Percentiles rank a stretch among this genome's conserved stretches.
phyloP scores from a whole-genome alignment of 2,888 invertebrate genomes.

The Amphipyra berbera region DNA sequence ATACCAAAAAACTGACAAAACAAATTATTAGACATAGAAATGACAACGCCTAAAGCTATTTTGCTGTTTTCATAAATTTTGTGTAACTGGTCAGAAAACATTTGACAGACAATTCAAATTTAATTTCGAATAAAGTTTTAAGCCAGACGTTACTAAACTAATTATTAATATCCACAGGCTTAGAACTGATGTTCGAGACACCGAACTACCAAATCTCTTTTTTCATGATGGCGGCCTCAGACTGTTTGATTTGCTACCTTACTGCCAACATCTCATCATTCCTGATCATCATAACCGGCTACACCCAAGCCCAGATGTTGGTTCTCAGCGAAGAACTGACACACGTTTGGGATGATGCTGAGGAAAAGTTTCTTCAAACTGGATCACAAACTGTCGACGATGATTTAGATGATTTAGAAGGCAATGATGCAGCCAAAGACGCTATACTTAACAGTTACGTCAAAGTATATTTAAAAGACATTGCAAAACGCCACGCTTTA shows the following conservation, averaged over 20 bases:
- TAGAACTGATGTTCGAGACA: constrained; percentile 35
- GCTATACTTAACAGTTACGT: constrained; percentile 15
- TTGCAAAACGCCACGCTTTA: constrained; percentile 22
- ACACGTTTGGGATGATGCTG: constrained; percentile 29
- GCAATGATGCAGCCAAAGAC: background rate
- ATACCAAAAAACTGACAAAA: background rate
- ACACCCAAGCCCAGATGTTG: constrained; percentile 28
- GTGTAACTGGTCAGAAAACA: too few relatives aligned
- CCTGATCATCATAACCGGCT: constrained; percentile 34
- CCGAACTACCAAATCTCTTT: constrained; percentile 37
- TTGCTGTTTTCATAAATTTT: too few relatives aligned
- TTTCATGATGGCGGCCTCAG: constrained; percentile 7
- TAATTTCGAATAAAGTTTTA: too few relatives aligned
- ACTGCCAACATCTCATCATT: constrained; percentile 22
- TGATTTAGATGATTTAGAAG: background rate
- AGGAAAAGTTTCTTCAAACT: background rate
- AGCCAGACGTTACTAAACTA: background rate
- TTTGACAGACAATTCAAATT: too few relatives aligned
- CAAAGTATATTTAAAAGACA: constrained; percentile 15
- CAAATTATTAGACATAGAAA: background rate
- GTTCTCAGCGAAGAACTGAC: constrained; percentile 34
- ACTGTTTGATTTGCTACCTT: constrained; percentile 21
- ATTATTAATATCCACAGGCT: constrained; percentile 9
- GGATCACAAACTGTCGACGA: background rate
- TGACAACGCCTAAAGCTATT: too few relatives aligned